phyloP scores from a whole-genome alignment of 2,797 vertebrate genomes.

The Brotogeris chrysoptera region DNA sequence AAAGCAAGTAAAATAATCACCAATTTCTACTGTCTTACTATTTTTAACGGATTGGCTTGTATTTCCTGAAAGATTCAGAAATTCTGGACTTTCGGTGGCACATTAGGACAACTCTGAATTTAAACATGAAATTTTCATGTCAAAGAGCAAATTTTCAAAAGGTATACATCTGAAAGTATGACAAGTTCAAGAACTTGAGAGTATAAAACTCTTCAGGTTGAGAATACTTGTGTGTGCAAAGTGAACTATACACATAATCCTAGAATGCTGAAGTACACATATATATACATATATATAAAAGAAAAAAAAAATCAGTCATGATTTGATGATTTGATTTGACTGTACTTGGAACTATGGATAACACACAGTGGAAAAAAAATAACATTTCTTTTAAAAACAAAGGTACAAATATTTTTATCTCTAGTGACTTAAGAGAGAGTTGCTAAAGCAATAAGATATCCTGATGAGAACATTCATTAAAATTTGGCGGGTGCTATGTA shows the following conservation, averaged over 20 bases:
- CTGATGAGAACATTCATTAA: not conserved
- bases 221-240: not conserved
- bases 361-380: not conserved
- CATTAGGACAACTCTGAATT: not conserved
- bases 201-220: not conserved
- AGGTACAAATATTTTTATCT: not conserved
- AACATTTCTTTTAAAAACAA: not conserved
- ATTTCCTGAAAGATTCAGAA: not conserved
- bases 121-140: not conserved
- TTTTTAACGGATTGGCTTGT: not conserved
- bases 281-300: not conserved
- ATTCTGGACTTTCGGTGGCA: not conserved
- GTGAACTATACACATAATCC: not conserved
- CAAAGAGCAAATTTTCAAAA: not conserved
- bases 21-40: not conserved
- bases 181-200: not conserved
- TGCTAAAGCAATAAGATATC: not conserved
- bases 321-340: not conserved
- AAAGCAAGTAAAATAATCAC: not conserved
- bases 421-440: not conserved
- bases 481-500: not conserved
- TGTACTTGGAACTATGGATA: not conserved
- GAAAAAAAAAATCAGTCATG: not conserved
- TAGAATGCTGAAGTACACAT: not conserved
- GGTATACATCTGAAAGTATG: not conserved